Evolutionary conservation across 2,113 vertebrate genomes (phyloP).

Genomic region (Sapajus apella): DNA sequence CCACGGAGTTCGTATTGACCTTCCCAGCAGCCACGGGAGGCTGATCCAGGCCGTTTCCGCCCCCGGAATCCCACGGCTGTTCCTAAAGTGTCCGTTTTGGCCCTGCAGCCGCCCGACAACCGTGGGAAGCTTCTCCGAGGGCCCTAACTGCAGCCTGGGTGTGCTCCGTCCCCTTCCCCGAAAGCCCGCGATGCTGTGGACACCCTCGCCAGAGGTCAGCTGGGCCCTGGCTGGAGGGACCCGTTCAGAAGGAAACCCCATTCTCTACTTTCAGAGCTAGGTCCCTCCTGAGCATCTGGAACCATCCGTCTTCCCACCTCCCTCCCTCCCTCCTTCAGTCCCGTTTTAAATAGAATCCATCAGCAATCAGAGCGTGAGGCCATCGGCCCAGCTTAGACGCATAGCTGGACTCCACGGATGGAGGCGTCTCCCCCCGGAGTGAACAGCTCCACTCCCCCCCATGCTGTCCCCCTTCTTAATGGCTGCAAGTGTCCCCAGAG

Average conservation of each 20-base stretch:
- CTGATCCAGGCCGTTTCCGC: rapidly evolving
- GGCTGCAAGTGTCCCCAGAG: conserved; percentile 1
- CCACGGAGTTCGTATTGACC: rapidly evolving
- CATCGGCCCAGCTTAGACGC: background rate
- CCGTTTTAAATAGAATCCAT: background rate
- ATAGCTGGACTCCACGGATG: rapidly evolving
- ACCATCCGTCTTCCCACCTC: rapidly evolving
- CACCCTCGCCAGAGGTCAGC: rapidly evolving
- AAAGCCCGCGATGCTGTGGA: rapidly evolving
- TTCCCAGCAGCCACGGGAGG: rapidly evolving
- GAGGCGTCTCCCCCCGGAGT: background rate
- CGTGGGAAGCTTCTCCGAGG: background rate
- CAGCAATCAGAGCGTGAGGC: conserved; percentile 69
- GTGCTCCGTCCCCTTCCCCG: background rate
- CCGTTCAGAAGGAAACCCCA: background rate
- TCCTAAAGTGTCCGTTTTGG: rapidly evolving
- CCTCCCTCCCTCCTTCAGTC: background rate
- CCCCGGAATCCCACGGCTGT: rapidly evolving
- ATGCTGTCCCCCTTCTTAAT: background rate
- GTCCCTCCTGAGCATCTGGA: background rate
- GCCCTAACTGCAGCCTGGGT: rapidly evolving
- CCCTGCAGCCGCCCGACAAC: rapidly evolving
- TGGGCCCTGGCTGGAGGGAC: background rate
- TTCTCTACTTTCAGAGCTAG: rapidly evolving
- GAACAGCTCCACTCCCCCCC: rapidly evolving